Percentiles rank a stretch among this genome's conserved stretches.
Evolutionary conservation across 2,888 invertebrate species (phyloP).

Genomic region (Hyalella azteca): DNA sequence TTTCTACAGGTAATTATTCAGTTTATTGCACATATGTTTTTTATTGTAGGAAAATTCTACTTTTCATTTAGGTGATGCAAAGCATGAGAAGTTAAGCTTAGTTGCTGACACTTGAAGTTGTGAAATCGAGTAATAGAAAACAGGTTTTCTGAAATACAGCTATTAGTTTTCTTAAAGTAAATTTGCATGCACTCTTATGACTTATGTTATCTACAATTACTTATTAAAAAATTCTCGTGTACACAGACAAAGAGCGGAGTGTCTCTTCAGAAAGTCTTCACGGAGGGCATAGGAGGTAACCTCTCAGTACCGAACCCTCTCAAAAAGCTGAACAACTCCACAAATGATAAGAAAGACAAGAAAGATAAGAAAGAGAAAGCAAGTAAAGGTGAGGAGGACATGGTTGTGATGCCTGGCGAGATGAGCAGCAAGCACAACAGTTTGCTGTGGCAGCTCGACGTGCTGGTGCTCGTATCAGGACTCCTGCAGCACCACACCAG

Average conservation of each 20-base stretch:
- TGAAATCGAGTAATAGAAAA: no score
- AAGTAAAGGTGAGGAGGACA: neutral
- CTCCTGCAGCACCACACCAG: conserved; percentile 11
- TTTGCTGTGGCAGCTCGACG: conserved; percentile 11
- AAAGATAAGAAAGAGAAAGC: neutral
- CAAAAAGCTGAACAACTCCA: neutral
- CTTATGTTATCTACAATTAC: no score
- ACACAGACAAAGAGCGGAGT: conserved; percentile 3
- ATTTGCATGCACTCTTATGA: no score
- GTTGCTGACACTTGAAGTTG: no score
- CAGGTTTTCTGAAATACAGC: no score
- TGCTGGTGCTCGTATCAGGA: neutral
- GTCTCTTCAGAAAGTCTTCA: neutral
- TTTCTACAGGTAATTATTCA: no score
- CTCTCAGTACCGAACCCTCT: neutral
- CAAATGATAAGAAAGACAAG: neutral
- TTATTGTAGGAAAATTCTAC: no score
- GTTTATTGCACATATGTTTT: no score
- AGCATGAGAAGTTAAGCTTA: no score
- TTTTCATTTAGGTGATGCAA: no score
- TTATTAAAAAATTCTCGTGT: neutral
- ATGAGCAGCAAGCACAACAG: conserved; percentile 27
- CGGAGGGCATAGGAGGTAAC: conserved; percentile 8
- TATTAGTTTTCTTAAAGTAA: no score
- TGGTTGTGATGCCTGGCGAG: conserved; percentile 9